These are phyloP conservation scores for Caenorhabditis brenneri DNA, from an alignment of 1,140 invertebrate species.

Conservation along the genomic window DNA sequence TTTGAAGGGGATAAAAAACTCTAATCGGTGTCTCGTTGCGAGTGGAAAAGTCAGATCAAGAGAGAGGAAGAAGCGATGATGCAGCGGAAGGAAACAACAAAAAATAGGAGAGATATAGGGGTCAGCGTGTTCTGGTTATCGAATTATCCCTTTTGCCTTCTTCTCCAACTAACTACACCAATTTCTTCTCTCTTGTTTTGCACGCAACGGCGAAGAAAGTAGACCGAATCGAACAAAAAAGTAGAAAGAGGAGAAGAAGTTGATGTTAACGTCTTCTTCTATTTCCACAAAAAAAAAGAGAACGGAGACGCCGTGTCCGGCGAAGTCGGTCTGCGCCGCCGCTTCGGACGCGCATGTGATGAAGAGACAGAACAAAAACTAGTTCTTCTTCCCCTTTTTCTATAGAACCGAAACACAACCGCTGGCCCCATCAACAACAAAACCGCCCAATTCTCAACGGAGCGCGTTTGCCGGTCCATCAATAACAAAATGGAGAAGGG, in stretches of 20 bases:
- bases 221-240: not conserved
- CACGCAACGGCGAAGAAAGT: not conserved
- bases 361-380: not conserved
- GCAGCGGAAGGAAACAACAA: not conserved
- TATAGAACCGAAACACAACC: not conserved
- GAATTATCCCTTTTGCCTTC: not conserved
- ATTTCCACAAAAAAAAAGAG: not conserved
- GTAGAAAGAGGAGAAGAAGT: not conserved
- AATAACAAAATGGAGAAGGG: not conserved
- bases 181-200: slow-evolving; percentile 27
- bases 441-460: slow-evolving; percentile 4
- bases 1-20: not conserved
- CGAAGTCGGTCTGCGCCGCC: not conserved
- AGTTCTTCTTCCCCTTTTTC: not conserved
- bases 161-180: not conserved
- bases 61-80: not conserved
- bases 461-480: not conserved
- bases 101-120: not conserved
- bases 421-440: not conserved
- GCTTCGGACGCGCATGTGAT: not conserved
- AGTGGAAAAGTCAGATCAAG: too few relatives aligned
- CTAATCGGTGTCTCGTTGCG: not conserved
- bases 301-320: not conserved
- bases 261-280: not conserved
- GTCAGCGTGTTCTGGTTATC: slow-evolving; percentile 24